Conservation (phyloP, 2,113 vertebrate genomes). For the Hypanus sabinus region DNA sequence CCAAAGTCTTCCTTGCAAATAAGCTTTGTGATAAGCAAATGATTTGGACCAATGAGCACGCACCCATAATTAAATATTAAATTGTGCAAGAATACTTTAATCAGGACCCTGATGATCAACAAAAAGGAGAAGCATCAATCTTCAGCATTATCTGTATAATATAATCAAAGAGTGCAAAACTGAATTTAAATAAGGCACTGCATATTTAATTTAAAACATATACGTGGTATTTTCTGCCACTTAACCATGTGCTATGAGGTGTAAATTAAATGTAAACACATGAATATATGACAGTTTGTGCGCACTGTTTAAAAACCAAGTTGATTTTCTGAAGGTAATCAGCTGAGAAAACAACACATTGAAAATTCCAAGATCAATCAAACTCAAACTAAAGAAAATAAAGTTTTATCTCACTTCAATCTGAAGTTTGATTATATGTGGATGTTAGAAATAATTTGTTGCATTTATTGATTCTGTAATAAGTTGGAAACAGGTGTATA, state of each 20-base stretch:
- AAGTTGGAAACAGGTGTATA: not conserved
- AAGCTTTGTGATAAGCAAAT: not conserved
- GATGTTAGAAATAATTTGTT: not conserved
- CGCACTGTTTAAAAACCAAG: not conserved
- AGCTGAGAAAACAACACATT: not conserved
- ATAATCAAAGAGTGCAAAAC: not conserved
- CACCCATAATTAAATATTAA: not conserved
- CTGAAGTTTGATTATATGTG: not conserved
- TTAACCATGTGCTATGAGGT: not conserved
- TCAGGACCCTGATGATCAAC: not conserved
- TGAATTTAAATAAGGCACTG: not conserved
- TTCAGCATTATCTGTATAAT: not conserved
- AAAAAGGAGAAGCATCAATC: not conserved
- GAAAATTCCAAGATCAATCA: not conserved
- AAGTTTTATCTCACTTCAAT: not conserved
- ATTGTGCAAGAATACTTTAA: not conserved
- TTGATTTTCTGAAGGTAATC: not conserved
- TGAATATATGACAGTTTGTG: not conserved
- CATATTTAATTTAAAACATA: not conserved
- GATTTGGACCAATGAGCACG: not conserved
- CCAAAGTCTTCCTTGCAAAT: not conserved
- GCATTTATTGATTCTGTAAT: not conserved
- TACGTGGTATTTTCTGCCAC: not conserved
- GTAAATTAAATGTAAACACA: not conserved
- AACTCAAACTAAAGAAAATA: not conserved